Base-by-base conservation (phyloP, 2,113 vertebrate species). In the Poeciliopsis prolifica region DNA sequence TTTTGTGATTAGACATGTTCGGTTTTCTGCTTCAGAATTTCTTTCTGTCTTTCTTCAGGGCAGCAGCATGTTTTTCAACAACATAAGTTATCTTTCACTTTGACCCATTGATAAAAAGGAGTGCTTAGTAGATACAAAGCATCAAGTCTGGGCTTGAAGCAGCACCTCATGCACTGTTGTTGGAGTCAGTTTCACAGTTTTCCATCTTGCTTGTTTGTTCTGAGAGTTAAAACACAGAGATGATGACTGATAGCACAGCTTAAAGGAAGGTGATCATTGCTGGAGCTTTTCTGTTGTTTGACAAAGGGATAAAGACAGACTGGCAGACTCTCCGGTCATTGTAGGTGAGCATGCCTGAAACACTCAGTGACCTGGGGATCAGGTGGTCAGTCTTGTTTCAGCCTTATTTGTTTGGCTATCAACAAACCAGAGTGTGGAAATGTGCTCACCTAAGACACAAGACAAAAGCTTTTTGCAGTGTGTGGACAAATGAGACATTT, bases 291-390 rank as follows among this genome's bases (percentile, higher is more conserved):
- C 35, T 0, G 54, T 70, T 44, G 66, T 35, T 58, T 70, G 65
- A 75, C 13, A 40, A 24, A 70, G 60, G 61, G 35, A 72, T 54
- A 54, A 29, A 74, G 37, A 62, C 66, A 76, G 51, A 42, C 40
- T 72, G 66, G 76, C 69, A 37, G 78, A 65, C 68, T 31, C 51
- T 35, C 64, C 0, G 40, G 35, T 71, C 77, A 62, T 80, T 83
- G 81, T 63, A 74, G 81, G 67, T 67, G 84, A 81, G 79, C 63
- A 72, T 71, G 33, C 35, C 26, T 85, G 79, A 35, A 35, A 82
- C 63, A 64, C 66, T 64, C 48, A 5, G 61, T 86, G 80, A 81
- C 63, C 65, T 14, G 64, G 72, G 51, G 61, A 3, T 87, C 82
- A 72, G 75, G 33, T 64, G 69, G 74, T 79, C 62, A 33, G 74